Conservation (phyloP, 2,113 vertebrate species). For the Scomber japonicus region DNA sequence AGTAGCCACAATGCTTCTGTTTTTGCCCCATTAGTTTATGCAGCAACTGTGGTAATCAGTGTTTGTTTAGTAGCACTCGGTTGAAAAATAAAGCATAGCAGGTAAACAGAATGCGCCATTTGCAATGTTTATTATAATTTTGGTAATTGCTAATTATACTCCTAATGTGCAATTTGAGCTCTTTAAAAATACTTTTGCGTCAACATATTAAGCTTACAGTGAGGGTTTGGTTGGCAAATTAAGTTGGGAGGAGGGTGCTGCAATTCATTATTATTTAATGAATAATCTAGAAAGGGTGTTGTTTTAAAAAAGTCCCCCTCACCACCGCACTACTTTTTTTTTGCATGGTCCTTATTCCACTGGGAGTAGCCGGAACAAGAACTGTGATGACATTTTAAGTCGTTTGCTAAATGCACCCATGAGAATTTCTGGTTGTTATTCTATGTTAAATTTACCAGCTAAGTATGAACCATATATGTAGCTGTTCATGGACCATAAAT, state of each 20-base stretch:
- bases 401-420: constrained; percentile 65
- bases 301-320: neutral
- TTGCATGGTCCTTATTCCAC: constrained; percentile 18
- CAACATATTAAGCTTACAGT: neutral
- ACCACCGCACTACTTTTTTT: neutral
- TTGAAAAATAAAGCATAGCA: neutral
- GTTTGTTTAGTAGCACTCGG: neutral
- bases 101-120: neutral
- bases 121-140: neutral
- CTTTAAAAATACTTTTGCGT: neutral
- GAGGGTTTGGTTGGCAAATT: neutral
- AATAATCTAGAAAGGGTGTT: neutral
- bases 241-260: neutral
- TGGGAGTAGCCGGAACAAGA: constrained; percentile 62
- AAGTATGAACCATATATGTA: constrained; percentile 58
- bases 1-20: too few relatives aligned
- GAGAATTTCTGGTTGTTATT: constrained; percentile 73
- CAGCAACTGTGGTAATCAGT: neutral
- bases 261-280: neutral
- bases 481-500: constrained; percentile 51
- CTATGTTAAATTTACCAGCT: constrained; percentile 59
- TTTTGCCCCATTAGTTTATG: neutral
- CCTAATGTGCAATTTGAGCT: too few relatives aligned
- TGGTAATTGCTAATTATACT: too few relatives aligned
- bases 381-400: constrained; percentile 69